Evolutionary conservation across 2,888 invertebrate genomes (phyloP).

Genomic region (Stramonita haemastoma): DNA sequence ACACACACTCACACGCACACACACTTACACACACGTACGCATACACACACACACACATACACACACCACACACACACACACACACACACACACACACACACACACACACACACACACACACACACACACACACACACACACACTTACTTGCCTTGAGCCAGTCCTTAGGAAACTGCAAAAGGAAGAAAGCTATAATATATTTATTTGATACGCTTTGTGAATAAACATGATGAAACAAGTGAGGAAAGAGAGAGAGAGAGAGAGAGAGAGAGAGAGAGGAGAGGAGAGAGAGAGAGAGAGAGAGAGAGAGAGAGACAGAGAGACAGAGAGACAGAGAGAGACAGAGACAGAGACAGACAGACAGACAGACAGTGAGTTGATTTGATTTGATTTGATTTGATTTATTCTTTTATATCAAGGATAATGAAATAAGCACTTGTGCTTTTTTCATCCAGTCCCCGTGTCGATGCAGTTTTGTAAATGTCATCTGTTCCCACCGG

Average conservation of each 20-base stretch:
- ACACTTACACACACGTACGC: slow-evolving; percentile 8
- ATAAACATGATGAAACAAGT: background rate
- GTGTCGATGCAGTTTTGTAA: no score
- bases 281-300: background rate
- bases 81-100: background rate
- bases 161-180: no score
- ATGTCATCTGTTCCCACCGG: no score
- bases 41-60: background rate
- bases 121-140: background rate
- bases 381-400: no score
- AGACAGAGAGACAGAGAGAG: background rate
- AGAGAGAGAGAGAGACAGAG: background rate
- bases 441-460: no score
- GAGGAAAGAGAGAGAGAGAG: background rate
- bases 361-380: background rate
- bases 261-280: background rate
- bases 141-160: background rate
- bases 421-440: no score
- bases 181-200: no score
- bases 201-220: background rate
- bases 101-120: background rate
- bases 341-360: background rate
- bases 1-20: slow-evolving; percentile 18
- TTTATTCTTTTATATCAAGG: no score
- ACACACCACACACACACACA: background rate